phyloP scores from a whole-genome alignment of 2,797 vertebrate species.

The Girardinus metallicus region DNA sequence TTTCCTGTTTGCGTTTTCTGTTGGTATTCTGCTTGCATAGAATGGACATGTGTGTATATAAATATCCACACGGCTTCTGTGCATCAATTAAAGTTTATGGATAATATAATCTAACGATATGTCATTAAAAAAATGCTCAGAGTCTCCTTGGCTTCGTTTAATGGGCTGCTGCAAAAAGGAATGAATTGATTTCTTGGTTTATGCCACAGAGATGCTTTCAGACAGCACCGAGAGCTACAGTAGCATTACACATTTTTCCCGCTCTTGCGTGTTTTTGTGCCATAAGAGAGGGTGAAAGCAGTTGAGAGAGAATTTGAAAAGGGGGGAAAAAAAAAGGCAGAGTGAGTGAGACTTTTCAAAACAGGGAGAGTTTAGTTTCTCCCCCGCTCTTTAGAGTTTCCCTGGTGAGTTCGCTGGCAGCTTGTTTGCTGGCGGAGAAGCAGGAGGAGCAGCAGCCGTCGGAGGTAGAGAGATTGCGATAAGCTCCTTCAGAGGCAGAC shows the following conservation, averaged over 20 bases:
- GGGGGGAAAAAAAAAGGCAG: not conserved
- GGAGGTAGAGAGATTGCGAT: constrained; percentile 66
- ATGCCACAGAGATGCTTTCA: constrained; percentile 63
- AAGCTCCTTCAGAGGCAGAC: constrained; percentile 68
- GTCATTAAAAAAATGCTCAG: constrained; percentile 76
- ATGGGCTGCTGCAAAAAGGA: constrained; percentile 76
- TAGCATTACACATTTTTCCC: constrained; percentile 36
- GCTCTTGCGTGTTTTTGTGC: constrained; percentile 15
- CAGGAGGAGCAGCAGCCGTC: constrained; percentile 48
- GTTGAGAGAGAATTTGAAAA: constrained; percentile 20
- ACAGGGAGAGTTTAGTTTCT: constrained; percentile 61
- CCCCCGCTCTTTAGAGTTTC: constrained; percentile 64
- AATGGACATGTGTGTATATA: not conserved
- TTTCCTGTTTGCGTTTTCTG: constrained; percentile 21
- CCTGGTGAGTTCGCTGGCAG: constrained; percentile 66
- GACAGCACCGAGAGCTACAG: constrained; percentile 53
- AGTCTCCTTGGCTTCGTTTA: constrained; percentile 77
- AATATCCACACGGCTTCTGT: not conserved
- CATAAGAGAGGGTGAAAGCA: not conserved
- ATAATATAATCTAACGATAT: constrained; percentile 52
- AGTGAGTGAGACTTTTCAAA: constrained; percentile 61
- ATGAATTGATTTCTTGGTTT: constrained; percentile 81
- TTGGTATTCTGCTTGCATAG: constrained; percentile 4
- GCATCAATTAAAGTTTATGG: constrained; percentile 24
- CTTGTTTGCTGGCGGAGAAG: constrained; percentile 66